Evolutionary conservation across 1,140 invertebrate genomes (phyloP).

Genomic region (Tetramorium alpestre): DNA sequence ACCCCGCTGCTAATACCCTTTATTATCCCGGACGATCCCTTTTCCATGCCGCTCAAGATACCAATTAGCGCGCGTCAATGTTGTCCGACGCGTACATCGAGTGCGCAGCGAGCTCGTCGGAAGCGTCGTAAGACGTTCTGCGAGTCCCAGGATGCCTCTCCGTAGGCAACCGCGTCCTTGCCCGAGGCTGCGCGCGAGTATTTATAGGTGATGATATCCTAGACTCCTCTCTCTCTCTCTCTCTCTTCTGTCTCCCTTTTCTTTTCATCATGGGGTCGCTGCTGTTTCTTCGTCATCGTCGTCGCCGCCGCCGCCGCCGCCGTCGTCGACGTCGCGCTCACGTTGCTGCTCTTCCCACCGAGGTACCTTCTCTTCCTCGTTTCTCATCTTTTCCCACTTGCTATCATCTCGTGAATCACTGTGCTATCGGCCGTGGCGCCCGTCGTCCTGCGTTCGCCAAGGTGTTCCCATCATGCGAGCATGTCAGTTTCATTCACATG

Average conservation of each 20-base stretch:
- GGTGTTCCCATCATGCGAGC: constrained; percentile 65
- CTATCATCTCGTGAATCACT: constrained; percentile 67
- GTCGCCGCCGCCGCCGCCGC: constrained; percentile 25
- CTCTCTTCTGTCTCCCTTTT: constrained; percentile 20
- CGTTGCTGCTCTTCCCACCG: background rate
- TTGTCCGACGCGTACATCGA: constrained; percentile 44
- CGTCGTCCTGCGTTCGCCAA: constrained; percentile 47
- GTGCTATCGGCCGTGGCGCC: constrained; percentile 33
- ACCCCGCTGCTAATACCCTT: constrained; percentile 58
- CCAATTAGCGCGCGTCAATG: constrained; percentile 66
- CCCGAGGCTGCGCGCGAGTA: constrained; percentile 72
- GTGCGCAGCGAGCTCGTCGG: constrained; percentile 45
- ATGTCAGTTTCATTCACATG: constrained; percentile 59
- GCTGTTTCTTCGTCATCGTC: constrained; percentile 42
- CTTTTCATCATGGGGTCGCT: constrained; percentile 4
- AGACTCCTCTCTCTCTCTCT: constrained; percentile 60
- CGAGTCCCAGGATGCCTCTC: constrained; percentile 65
- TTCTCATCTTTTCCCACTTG: constrained; percentile 59
- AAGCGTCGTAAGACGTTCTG: constrained; percentile 48
- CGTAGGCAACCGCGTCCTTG: constrained; percentile 74
- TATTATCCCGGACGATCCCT: constrained; percentile 60
- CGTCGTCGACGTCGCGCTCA: background rate
- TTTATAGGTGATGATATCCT: constrained; percentile 77
- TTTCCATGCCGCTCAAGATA: constrained; percentile 56
- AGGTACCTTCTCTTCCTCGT: background rate